phyloP scores from a whole-genome alignment of 2,113 vertebrate genomes.

The Talpa occidentalis region DNA sequence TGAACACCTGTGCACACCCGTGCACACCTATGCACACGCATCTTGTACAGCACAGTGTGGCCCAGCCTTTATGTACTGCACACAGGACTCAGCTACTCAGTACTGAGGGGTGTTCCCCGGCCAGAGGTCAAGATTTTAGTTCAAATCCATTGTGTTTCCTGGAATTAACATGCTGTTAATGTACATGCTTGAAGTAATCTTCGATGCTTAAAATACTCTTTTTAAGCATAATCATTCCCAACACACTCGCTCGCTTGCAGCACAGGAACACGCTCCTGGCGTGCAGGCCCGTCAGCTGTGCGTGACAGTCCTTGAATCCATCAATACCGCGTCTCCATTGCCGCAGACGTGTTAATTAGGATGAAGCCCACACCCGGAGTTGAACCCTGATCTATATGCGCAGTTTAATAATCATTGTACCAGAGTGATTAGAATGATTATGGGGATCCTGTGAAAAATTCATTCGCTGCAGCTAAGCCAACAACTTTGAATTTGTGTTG shows the following conservation, averaged over 20 bases:
- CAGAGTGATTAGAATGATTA: constrained; percentile 84
- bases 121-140: constrained; percentile 30
- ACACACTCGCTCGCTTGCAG: not conserved
- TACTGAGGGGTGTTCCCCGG: not conserved
- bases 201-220: too few relatives aligned
- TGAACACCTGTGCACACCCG: not conserved
- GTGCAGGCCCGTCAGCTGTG: constrained; percentile 45
- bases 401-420: constrained; percentile 84
- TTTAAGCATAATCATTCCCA: constrained; percentile 44
- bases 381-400: constrained; percentile 83
- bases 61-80: not conserved
- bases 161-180: not conserved
- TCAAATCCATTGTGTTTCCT: constrained; percentile 18
- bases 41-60: not conserved
- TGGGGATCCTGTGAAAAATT: constrained; percentile 83
- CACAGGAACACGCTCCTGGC: not conserved
- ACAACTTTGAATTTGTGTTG: constrained; percentile 86
- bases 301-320: constrained; percentile 67
- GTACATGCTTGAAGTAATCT: constrained; percentile 46
- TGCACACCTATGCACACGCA: not conserved
- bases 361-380: constrained; percentile 76
- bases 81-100: not conserved
- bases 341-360: constrained; percentile 84
- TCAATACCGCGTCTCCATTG: constrained; percentile 68
- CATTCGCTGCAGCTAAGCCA: constrained; percentile 84